A percentile compares a stretch with the other conserved stretches of the same genome.
Evolutionary conservation across 2,113 vertebrate genomes (phyloP).

Genomic region (Cisticola juncidis): DNA sequence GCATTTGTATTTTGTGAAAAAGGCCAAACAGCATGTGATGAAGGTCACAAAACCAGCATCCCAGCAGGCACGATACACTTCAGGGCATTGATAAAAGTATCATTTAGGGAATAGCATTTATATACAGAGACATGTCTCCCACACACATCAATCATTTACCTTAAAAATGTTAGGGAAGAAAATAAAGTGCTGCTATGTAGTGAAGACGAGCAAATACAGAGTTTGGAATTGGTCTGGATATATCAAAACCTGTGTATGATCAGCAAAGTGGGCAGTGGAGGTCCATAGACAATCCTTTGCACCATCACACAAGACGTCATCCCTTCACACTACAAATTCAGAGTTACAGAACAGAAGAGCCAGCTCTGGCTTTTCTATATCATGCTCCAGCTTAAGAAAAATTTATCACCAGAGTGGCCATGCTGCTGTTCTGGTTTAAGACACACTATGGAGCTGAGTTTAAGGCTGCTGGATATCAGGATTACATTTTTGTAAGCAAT

Average conservation of each 20-base stretch:
- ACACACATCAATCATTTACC: not conserved
- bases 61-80: not conserved
- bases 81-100: not conserved
- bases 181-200: not conserved
- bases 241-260: not conserved
- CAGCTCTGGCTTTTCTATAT: not conserved
- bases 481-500: not conserved
- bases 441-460: not conserved
- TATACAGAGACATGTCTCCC: not conserved
- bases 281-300: not conserved
- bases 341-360: not conserved
- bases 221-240: not conserved
- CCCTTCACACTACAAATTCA: not conserved
- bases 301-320: not conserved
- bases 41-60: not conserved
- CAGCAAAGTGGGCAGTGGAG: fast-evolving
- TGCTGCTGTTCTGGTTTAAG: not conserved
- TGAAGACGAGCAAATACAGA: not conserved
- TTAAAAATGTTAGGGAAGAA: not conserved
- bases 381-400: not conserved
- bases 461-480: not conserved
- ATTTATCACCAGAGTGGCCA: not conserved
- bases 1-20: not conserved
- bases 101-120: not conserved
- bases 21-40: not conserved